phyloP scores from a whole-genome alignment of 2,797 vertebrate genomes.

The Melanogrammus aeglefinus region DNA sequence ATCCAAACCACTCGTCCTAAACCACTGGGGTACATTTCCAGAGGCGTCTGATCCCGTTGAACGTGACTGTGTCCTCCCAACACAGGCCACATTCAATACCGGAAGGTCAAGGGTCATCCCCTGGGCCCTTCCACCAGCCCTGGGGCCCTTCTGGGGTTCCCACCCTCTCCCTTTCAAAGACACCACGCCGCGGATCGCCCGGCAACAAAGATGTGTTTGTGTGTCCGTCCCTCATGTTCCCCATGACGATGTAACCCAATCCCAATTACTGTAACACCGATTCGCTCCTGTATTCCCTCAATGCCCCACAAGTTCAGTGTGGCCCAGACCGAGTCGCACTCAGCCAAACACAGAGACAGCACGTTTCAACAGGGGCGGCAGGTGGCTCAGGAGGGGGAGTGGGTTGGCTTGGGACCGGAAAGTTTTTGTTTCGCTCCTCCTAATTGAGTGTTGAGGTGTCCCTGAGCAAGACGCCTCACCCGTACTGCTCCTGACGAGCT shows the following conservation, averaged over 20 bases:
- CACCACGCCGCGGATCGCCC: slow-evolving; percentile 50
- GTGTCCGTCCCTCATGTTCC: slow-evolving; percentile 28
- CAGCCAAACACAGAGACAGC: not conserved
- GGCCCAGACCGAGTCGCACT: not conserved
- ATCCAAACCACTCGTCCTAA: too few relatives aligned
- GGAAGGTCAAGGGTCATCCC: slow-evolving; percentile 52
- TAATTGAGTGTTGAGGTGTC: too few relatives aligned
- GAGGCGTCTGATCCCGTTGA: slow-evolving; percentile 10
- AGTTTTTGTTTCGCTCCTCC: too few relatives aligned
- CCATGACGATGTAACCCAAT: not conserved
- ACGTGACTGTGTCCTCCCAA: slow-evolving; percentile 31
- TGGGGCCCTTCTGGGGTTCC: slow-evolving; percentile 37
- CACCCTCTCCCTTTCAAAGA: slow-evolving; percentile 48
- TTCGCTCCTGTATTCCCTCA: not conserved
- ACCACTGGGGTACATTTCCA: too few relatives aligned
- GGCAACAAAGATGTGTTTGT: slow-evolving; percentile 58
- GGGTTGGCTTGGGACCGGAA: too few relatives aligned
- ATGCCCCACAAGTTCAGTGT: not conserved
- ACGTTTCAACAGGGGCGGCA: too few relatives aligned
- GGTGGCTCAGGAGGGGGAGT: too few relatives aligned
- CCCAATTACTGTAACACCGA: not conserved
- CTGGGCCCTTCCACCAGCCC: slow-evolving; percentile 41
- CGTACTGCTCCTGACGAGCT: too few relatives aligned
- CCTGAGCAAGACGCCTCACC: too few relatives aligned
- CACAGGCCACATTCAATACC: slow-evolving; percentile 51